phyloP scores from a whole-genome alignment of 2,888 invertebrate species.

The Gastrophysa polygoni region DNA sequence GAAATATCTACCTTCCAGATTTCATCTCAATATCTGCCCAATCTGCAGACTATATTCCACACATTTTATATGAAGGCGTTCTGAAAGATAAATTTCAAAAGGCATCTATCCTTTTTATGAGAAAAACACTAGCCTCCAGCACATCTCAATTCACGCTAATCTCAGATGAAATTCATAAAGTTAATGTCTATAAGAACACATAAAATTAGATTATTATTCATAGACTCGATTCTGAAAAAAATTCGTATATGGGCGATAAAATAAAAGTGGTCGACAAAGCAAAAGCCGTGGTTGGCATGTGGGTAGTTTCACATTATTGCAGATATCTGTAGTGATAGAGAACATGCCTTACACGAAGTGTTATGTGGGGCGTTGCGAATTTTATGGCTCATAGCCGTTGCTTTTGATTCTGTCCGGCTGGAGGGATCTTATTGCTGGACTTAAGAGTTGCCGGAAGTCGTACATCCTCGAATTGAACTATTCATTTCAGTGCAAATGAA shows the following conservation, averaged over 20 bases:
- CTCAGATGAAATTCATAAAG: neutral
- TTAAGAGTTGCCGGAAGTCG: neutral
- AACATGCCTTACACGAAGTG: neutral
- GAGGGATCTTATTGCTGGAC: neutral
- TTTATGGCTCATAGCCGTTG: neutral
- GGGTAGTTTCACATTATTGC: constrained; percentile 12
- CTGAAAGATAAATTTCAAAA: neutral
- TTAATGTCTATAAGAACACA: neutral
- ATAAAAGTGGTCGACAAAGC: constrained; percentile 10
- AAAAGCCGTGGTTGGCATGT: constrained; percentile 9
- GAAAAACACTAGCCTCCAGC: neutral
- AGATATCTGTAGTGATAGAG: neutral
- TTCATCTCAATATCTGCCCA: too few relatives aligned
- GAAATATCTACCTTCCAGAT: too few relatives aligned
- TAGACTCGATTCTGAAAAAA: neutral
- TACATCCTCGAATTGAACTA: neutral
- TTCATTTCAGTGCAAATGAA: too few relatives aligned
- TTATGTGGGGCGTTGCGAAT: neutral
- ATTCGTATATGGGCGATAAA: constrained; percentile 10
- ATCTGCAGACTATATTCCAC: too few relatives aligned
- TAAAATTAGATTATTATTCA: constrained; percentile 1
- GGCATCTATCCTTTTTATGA: neutral
- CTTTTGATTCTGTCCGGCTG: neutral
- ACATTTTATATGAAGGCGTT: too few relatives aligned
- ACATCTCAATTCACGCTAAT: neutral